A percentile compares a stretch with the other conserved stretches of the same genome.
Conservation (phyloP, 2,113 vertebrate species). For the Tautogolabrus adspersus region DNA sequence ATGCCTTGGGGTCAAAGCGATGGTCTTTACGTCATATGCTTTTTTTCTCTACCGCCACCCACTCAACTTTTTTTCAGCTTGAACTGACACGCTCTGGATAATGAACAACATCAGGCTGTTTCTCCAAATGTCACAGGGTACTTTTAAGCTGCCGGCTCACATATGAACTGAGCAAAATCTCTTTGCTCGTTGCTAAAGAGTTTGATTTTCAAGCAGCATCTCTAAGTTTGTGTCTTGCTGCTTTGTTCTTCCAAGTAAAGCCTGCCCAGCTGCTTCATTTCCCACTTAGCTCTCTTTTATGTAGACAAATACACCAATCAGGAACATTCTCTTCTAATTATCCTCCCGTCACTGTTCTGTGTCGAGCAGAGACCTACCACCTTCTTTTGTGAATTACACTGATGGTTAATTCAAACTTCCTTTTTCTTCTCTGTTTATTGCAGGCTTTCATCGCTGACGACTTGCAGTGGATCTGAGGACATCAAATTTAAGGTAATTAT, state of each 20-base stretch:
- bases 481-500: slow-evolving; percentile 59
- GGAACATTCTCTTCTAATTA: slow-evolving; percentile 14
- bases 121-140: slow-evolving; percentile 8
- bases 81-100: background rate
- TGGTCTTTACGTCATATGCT: background rate
- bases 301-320: slow-evolving; percentile 61
- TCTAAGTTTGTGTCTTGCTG: slow-evolving; percentile 7
- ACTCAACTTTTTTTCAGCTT: background rate
- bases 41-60: background rate
- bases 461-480: slow-evolving; percentile 54
- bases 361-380: slow-evolving; percentile 27
- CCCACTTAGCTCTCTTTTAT: slow-evolving; percentile 39
- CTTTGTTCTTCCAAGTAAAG: slow-evolving; percentile 40
- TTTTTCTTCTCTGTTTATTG: slow-evolving; percentile 39
- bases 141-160: slow-evolving; percentile 4
- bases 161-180: background rate
- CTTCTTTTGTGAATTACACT: slow-evolving; percentile 8
- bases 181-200: background rate
- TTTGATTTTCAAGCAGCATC: background rate
- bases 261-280: slow-evolving; percentile 43
- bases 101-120: background rate
- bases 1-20: slow-evolving; percentile 1
- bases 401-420: slow-evolving; percentile 42
- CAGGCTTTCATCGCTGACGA: slow-evolving; percentile 49
- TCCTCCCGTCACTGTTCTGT: slow-evolving; percentile 1